Conservation (phyloP, 2,797 vertebrate genomes). For the Florisuga fusca region DNA sequence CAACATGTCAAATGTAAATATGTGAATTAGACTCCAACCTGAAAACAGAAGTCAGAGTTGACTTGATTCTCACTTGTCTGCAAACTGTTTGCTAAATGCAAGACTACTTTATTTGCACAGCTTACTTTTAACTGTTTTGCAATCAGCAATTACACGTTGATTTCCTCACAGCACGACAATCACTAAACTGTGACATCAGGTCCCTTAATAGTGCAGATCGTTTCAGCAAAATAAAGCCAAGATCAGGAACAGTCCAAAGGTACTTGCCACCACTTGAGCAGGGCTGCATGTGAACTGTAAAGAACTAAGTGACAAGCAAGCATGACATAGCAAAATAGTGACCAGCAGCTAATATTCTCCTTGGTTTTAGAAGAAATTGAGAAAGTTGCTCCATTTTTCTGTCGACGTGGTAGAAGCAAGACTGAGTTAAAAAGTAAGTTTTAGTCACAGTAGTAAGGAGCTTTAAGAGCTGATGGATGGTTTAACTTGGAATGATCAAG, state of each 20-base stretch:
- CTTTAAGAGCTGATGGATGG: background rate
- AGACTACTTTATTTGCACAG: background rate
- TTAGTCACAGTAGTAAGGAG: rapidly evolving
- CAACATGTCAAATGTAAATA: background rate
- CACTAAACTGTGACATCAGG: background rate
- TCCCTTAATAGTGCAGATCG: background rate
- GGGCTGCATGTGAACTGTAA: background rate
- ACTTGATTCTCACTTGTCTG: background rate
- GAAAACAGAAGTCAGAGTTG: background rate
- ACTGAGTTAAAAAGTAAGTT: background rate
- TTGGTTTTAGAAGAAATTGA: background rate
- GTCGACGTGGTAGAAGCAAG: background rate
- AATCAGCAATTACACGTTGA: background rate
- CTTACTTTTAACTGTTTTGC: background rate
- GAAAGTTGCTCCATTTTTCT: background rate
- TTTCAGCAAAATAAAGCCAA: background rate
- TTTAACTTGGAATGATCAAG: background rate
- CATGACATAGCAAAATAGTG: rapidly evolving
- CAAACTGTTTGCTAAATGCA: background rate
- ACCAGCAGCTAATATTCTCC: rapidly evolving
- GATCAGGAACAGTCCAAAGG: background rate
- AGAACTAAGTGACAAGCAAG: background rate
- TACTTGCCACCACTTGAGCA: background rate
- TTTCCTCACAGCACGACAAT: background rate
- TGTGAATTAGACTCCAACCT: background rate